Percentiles rank a stretch among this genome's conserved stretches.
Conservation (phyloP, 2,888 invertebrate species). For the Adelphocoris suturalis region DNA sequence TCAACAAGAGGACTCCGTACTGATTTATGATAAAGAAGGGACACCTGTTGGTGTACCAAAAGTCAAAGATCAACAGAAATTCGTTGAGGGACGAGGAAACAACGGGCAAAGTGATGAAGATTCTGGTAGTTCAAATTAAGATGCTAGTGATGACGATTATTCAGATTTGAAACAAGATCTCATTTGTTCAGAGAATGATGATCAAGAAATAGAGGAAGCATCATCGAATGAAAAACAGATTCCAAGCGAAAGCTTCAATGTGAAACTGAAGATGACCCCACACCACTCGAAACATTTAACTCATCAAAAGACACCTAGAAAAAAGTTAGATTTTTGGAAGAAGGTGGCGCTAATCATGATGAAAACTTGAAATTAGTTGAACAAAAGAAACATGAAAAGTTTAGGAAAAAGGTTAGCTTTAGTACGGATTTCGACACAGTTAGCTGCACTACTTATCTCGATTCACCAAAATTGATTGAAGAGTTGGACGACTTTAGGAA, state of each 20-base stretch:
- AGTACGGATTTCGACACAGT: conserved; percentile 57
- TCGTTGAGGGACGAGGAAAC: background rate
- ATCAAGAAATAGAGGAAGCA: background rate
- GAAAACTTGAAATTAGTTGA: background rate
- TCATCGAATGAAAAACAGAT: background rate
- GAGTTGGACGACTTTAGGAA: conserved; percentile 71
- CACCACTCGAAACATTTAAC: background rate
- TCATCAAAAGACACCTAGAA: conserved; percentile 70
- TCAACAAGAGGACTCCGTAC: conserved; percentile 36
- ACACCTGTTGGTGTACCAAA: conserved; percentile 59
- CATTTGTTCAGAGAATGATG: background rate
- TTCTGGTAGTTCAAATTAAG: conserved; percentile 72
- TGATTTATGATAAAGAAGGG: conserved; percentile 73
- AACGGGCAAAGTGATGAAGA: conserved; percentile 52
- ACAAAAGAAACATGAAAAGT: conserved; percentile 69
- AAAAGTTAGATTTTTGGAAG: conserved; percentile 74
- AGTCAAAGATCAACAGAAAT: background rate
- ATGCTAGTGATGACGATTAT: conserved; percentile 68
- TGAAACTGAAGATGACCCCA: background rate
- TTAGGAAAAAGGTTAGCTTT: conserved; percentile 72
- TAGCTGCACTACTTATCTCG: conserved; percentile 6
- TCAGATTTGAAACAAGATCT: conserved; percentile 49
- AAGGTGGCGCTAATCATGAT: conserved; percentile 67
- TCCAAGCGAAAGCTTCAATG: background rate
- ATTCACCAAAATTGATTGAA: conserved; percentile 49